Evolutionary conservation across 2,888 invertebrate genomes (phyloP).

Genomic region (Melangyna quadrimaculata): DNA sequence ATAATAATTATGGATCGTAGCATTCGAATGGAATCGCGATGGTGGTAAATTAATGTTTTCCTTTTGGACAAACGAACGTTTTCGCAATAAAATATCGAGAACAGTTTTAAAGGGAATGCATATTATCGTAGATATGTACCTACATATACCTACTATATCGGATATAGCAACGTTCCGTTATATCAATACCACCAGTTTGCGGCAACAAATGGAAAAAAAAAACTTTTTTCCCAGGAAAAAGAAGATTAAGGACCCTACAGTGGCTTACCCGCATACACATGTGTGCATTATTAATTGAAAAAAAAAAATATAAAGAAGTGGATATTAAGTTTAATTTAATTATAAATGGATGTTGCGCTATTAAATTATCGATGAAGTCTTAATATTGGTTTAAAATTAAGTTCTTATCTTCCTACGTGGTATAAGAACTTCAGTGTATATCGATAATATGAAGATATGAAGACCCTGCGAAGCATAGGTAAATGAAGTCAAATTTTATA

Average conservation of each 20-base stretch:
- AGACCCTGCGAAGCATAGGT: background rate
- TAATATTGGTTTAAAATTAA: conserved; percentile 6
- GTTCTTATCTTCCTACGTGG: background rate
- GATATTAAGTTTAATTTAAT: conserved; percentile 57
- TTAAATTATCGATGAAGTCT: background rate
- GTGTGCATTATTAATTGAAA: background rate
- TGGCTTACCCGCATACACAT: background rate
- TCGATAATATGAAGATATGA: too few relatives aligned
- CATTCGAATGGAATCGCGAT: conserved; percentile 50
- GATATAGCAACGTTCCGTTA: background rate
- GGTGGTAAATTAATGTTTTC: conserved; percentile 64
- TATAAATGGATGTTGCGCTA: conserved; percentile 43
- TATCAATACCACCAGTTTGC: background rate
- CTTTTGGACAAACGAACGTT: conserved; percentile 36
- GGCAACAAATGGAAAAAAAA: background rate
- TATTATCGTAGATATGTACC: background rate
- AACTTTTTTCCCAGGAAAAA: background rate
- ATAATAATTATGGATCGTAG: conserved; percentile 54
- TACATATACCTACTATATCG: background rate
- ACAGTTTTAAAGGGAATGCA: background rate
- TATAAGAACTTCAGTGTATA: background rate
- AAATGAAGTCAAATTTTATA: too few relatives aligned
- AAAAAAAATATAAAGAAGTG: conserved; percentile 18
- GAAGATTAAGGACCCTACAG: background rate
- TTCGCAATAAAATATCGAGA: conserved; percentile 1